Percentiles rank a stretch among this genome's conserved stretches.
Evolutionary conservation across 2,113 vertebrate species (phyloP).

Genomic region (Sus scrofa): DNA sequence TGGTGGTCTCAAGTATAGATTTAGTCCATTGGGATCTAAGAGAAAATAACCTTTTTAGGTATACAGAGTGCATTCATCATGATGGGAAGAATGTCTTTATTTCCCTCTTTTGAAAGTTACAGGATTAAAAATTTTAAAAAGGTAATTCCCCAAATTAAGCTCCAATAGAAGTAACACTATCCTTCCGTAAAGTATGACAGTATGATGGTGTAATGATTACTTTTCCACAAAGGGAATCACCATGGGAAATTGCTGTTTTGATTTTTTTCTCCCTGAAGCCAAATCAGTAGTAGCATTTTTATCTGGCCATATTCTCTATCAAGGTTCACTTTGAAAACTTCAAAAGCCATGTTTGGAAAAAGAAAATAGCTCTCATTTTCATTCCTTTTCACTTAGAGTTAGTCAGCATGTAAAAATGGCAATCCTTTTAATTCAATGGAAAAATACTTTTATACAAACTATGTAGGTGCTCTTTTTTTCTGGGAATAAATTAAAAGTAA

Average conservation of each 20-base stretch:
- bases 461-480: conserved; percentile 53
- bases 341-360: conserved; percentile 50
- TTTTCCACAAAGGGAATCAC: conserved; percentile 22
- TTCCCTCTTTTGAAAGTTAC: conserved; percentile 7
- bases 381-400: conserved; percentile 18
- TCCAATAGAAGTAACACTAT: not conserved
- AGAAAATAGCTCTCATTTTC: conserved; percentile 65
- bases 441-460: conserved; percentile 61
- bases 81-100: not conserved
- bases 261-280: conserved; percentile 21
- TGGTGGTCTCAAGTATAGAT: not conserved
- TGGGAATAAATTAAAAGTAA: conserved; percentile 63
- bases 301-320: not conserved
- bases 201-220: not conserved
- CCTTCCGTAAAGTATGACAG: not conserved
- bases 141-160: conserved; percentile 46
- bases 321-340: conserved; percentile 62
- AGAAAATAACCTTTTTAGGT: not conserved
- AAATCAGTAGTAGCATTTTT: conserved; percentile 30
- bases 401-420: conserved; percentile 1
- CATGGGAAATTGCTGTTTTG: conserved; percentile 33
- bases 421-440: conserved; percentile 20
- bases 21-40: not conserved
- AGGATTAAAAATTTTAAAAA: not conserved
- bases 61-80: not conserved